Evolutionary conservation across 35 echinoderm and acorn worm species (phyloP).

Genomic region (Apostichopus californicus): DNA sequence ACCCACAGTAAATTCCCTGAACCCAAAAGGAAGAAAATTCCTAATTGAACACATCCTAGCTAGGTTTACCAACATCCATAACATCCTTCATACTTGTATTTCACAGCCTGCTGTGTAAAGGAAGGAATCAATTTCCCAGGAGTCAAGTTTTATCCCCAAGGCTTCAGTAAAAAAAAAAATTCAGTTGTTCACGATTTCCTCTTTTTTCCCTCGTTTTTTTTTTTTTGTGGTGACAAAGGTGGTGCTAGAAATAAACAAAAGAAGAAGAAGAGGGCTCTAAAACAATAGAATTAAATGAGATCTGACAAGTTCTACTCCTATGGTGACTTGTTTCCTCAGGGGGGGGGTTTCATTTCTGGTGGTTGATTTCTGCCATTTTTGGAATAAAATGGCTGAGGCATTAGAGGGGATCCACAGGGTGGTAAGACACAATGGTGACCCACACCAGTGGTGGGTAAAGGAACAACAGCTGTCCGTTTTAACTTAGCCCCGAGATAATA

Average conservation of each 20-base stretch:
- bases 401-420: background rate
- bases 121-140: slow-evolving; percentile 6
- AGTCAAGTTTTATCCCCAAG: background rate
- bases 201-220: background rate
- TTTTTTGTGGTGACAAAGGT: background rate
- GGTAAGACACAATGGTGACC: slow-evolving; percentile 29
- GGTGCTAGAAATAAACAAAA: background rate
- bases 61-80: background rate
- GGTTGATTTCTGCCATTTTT: background rate
- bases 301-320: slow-evolving; percentile 15
- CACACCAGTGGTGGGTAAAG: background rate
- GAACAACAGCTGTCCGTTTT: background rate
- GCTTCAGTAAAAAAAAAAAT: background rate
- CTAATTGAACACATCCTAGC: slow-evolving; percentile 24
- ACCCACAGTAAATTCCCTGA: background rate
- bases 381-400: background rate
- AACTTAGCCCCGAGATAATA: too few relatives aligned
- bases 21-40: background rate
- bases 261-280: background rate
- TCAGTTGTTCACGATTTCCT: too few relatives aligned
- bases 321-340: background rate
- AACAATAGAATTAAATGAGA: slow-evolving; percentile 27
- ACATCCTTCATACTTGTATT: slow-evolving; percentile 2
- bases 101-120: background rate
- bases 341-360: background rate